A percentile compares a stretch with the other conserved stretches of the same genome.
phyloP scores from a whole-genome alignment of 2,888 invertebrate genomes.

The Pediacus dermestoides region DNA sequence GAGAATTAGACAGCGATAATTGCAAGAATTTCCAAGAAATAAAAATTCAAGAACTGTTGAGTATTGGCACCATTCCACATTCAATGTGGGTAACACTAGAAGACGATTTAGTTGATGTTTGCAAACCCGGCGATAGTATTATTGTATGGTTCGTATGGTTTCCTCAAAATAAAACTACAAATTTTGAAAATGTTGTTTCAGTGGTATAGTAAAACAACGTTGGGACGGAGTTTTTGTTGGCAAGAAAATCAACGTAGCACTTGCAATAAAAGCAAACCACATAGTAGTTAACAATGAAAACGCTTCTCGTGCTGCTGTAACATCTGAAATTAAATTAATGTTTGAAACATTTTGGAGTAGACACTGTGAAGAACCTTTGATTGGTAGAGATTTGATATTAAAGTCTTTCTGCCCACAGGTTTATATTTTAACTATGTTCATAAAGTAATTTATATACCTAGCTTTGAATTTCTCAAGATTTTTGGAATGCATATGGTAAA shows the following conservation, averaged over 20 bases:
- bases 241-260: constrained; percentile 64
- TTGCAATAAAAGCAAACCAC: constrained; percentile 69
- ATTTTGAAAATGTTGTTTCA: constrained; percentile 42
- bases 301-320: constrained; percentile 51
- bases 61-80: constrained; percentile 69
- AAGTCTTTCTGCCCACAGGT: constrained; percentile 83
- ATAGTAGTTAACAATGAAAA: constrained; percentile 61
- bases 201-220: constrained; percentile 72
- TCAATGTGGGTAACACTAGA: constrained; percentile 75
- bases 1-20: constrained; percentile 58
- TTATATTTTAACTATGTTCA: constrained; percentile 19
- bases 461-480: constrained; percentile 55
- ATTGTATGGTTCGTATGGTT: constrained; percentile 64
- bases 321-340: constrained; percentile 64
- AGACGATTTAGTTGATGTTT: constrained; percentile 81
- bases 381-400: constrained; percentile 73
- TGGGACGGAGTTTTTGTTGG: constrained; percentile 64
- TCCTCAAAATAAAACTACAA: constrained; percentile 9
- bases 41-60: constrained; percentile 77
- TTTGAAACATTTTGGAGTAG: constrained; percentile 71
- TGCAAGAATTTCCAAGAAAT: constrained; percentile 84
- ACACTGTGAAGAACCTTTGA: constrained; percentile 60
- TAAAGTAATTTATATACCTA: not conserved
- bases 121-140: constrained; percentile 87
- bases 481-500: constrained; percentile 87